Conservation (phyloP, 2,888 invertebrate species). For the Octodonta nipae region DNA sequence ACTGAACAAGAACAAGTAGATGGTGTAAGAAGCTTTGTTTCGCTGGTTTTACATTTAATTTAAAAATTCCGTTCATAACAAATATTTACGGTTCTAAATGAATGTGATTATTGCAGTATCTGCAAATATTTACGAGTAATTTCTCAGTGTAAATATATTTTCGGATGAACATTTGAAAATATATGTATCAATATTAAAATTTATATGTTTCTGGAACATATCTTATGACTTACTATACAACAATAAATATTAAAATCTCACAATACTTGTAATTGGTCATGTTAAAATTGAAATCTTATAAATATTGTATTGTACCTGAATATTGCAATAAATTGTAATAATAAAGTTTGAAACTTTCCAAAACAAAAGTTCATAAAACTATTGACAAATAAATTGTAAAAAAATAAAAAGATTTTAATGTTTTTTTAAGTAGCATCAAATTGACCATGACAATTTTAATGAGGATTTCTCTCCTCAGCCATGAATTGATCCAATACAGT, state of each 20-base stretch:
- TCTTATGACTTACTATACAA: constrained; percentile 13
- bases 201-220: constrained; percentile 14
- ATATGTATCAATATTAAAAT: constrained; percentile 5
- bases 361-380: no score
- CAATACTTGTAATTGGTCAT: constrained; percentile 20
- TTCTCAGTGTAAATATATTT: constrained; percentile 4
- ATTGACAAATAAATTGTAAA: no score
- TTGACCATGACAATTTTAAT: constrained; percentile 18
- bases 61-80: no score
- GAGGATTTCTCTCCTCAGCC: constrained; percentile 39
- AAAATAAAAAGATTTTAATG: no score
- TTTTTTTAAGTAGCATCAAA: constrained; percentile 12
- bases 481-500: constrained; percentile 43
- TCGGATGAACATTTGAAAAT: constrained; percentile 10
- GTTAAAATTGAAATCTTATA: constrained; percentile 8
- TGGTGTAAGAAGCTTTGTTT: no score
- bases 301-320: constrained; percentile 6
- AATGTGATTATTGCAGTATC: no score
- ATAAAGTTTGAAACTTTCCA: no score
- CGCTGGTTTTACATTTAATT: no score
- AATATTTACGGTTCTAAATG: no score
- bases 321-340: constrained; percentile 1
- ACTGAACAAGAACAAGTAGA: no score
- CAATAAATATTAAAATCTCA: constrained; percentile 17
- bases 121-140: no score